Evolutionary conservation across 2,113 vertebrate genomes (phyloP).

Genomic region (Crocuta crocuta): DNA sequence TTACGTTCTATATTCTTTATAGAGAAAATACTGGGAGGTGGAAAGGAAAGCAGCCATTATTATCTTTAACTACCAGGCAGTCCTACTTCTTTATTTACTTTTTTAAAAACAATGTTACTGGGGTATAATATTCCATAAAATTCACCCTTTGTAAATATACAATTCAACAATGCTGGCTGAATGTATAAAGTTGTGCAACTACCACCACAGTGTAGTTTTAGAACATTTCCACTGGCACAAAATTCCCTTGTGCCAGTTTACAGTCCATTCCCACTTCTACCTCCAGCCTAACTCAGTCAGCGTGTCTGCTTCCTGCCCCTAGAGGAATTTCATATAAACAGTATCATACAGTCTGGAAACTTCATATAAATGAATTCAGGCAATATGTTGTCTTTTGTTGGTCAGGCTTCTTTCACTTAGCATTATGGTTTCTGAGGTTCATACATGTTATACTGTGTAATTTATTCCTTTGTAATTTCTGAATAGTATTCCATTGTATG

Average conservation of each 20-base stretch:
- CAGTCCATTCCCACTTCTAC: background rate
- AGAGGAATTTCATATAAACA: background rate
- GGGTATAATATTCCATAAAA: background rate
- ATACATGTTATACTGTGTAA: background rate
- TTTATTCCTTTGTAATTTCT: background rate
- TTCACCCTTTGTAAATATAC: background rate
- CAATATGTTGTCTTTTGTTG: background rate
- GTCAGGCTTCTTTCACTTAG: background rate
- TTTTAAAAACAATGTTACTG: background rate
- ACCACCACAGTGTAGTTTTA: background rate
- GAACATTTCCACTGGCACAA: background rate
- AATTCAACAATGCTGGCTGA: background rate
- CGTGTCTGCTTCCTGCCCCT: background rate
- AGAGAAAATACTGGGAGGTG: background rate
- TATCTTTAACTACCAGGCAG: background rate
- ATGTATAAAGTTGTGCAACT: background rate
- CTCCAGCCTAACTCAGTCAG: background rate
- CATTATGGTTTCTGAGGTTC: background rate
- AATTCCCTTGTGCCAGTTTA: background rate
- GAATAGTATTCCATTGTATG: background rate
- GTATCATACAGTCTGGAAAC: background rate
- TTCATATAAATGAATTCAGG: slow-evolving; percentile 23
- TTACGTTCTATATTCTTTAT: background rate
- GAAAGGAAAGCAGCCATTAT: background rate
- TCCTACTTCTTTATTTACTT: background rate